Percentiles rank a stretch among this genome's conserved stretches.
Evolutionary conservation across 2,113 vertebrate species (phyloP).

Genomic region (Ellobius talpinus): DNA sequence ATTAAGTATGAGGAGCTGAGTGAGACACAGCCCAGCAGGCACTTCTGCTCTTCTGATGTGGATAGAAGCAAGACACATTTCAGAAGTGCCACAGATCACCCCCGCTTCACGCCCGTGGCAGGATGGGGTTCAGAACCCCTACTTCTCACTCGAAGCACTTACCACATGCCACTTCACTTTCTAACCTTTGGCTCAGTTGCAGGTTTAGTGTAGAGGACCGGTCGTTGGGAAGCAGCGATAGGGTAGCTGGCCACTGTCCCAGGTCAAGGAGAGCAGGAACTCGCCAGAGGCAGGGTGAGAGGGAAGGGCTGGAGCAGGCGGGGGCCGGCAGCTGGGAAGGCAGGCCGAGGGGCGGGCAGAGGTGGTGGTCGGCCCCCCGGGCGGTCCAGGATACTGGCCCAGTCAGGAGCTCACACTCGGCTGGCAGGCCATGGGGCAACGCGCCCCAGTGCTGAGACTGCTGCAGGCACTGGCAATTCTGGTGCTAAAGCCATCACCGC

Average conservation of each 20-base stretch:
- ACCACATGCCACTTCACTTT: background rate
- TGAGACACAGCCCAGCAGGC: background rate
- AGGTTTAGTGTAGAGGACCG: background rate
- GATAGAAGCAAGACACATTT: background rate
- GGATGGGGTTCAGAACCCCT: background rate
- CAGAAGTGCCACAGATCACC: background rate
- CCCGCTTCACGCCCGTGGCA: background rate
- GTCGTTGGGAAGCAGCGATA: background rate
- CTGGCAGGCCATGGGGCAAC: conserved; percentile 45
- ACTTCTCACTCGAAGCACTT: background rate
- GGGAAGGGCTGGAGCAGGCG: background rate
- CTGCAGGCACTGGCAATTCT: background rate
- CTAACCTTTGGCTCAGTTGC: background rate
- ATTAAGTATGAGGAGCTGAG: background rate
- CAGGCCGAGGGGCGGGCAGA: conserved; percentile 55
- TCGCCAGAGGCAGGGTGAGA: background rate
- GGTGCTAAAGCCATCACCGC: background rate
- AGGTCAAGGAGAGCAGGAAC: background rate
- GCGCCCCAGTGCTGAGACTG: background rate
- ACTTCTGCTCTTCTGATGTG: background rate
- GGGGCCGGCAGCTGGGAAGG: background rate
- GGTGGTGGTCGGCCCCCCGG: background rate
- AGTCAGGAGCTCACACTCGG: background rate
- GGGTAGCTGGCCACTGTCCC: background rate
- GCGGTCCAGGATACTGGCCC: background rate